A percentile compares a stretch with the other conserved stretches of the same genome.
These are phyloP conservation scores for Zeugodacus cucurbitae DNA, from an alignment of 1,140 invertebrate genomes.

Conservation along the genomic window DNA sequence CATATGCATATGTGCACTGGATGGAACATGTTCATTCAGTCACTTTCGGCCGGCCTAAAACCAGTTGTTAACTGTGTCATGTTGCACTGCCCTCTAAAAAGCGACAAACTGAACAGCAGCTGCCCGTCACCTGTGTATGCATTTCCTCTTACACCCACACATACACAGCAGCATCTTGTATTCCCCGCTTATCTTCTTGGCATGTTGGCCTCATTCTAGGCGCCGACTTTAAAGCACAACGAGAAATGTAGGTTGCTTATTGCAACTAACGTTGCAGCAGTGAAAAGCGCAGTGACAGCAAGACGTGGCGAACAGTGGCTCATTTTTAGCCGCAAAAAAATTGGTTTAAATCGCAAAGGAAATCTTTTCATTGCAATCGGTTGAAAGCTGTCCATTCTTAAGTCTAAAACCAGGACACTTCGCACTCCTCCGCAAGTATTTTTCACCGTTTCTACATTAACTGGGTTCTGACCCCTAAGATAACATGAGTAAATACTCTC, in stretches of 20 bases:
- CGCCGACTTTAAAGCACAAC: neutral
- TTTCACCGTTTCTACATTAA: too few species aligned
- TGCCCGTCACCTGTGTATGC: neutral
- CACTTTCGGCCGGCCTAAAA: conserved; percentile 8
- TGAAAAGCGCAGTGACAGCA: neutral
- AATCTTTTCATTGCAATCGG: too few species aligned
- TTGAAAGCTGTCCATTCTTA: too few species aligned
- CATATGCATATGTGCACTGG: neutral
- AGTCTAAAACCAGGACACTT: too few species aligned
- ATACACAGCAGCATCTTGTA: neutral
- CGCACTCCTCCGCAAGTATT: too few species aligned
- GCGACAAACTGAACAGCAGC: conserved; percentile 15
- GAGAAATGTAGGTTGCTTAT: neutral
- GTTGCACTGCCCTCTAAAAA: conserved; percentile 13
- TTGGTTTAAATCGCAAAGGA: too few species aligned
- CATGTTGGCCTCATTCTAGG: conserved; percentile 2
- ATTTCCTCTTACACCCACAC: neutral
- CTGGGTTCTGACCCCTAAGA: too few species aligned
- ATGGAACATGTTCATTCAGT: neutral
- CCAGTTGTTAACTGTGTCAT: conserved; percentile 32
- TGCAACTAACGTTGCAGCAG: neutral
- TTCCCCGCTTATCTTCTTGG: conserved; percentile 13
- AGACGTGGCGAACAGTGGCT: neutral
- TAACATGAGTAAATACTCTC: too few species aligned
- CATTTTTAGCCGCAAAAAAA: neutral